These are phyloP conservation scores for Altica lythri DNA, from an alignment of 2,888 invertebrate species.

Conservation along the genomic window DNA sequence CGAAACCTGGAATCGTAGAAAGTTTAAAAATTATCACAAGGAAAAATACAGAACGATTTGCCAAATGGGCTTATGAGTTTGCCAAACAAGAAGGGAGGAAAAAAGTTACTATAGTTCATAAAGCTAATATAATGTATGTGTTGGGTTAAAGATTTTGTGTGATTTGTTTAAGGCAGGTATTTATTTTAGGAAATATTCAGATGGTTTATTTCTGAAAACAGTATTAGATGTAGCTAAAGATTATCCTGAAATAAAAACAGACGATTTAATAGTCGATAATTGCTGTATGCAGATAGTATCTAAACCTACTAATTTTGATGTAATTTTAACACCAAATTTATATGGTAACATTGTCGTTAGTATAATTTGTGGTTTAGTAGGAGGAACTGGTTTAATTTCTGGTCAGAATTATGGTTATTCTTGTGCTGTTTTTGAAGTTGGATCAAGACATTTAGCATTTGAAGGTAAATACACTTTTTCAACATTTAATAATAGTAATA, in stretches of 20 bases:
- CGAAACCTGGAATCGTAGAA: constrained; percentile 65
- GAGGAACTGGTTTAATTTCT: constrained; percentile 49
- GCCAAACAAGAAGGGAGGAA: constrained; percentile 61
- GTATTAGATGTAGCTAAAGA: constrained; percentile 43
- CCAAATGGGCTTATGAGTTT: constrained; percentile 66
- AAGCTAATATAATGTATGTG: constrained; percentile 62
- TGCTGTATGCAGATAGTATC: constrained; percentile 49
- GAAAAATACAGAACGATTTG: constrained; percentile 61
- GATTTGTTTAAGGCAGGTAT: too few relatives aligned
- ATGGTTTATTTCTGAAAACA: constrained; percentile 51
- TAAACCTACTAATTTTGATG: constrained; percentile 48
- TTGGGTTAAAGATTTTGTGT: too few relatives aligned
- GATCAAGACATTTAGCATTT: constrained; percentile 38
- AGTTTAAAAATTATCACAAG: constrained; percentile 63
- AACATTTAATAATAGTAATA: constrained; percentile 3
- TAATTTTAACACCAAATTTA: constrained; percentile 51
- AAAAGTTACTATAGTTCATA: constrained; percentile 68
- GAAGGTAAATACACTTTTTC: too few relatives aligned
- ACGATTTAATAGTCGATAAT: constrained; percentile 49
- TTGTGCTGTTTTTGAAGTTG: constrained; percentile 51
- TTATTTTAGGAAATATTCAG: constrained; percentile 45
- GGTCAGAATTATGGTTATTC: constrained; percentile 48
- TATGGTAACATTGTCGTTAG: constrained; percentile 50
- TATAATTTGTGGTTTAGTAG: constrained; percentile 49
- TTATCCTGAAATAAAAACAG: constrained; percentile 47